Evolutionary conservation across 2,113 vertebrate genomes (phyloP).

Genomic region (Rhadina sibilatrix): DNA sequence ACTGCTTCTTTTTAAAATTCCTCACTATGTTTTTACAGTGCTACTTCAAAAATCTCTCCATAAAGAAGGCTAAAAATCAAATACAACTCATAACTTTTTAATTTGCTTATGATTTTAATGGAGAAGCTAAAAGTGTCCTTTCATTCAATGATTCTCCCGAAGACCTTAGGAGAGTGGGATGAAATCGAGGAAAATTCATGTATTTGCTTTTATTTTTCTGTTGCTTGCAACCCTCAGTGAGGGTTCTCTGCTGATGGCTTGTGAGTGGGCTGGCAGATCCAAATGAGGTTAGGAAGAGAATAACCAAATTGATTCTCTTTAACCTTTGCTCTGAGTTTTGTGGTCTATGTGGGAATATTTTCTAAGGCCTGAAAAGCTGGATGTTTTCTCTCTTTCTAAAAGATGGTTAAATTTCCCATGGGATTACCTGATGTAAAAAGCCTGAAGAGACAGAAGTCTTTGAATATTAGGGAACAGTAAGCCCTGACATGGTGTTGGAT

Average conservation of each 20-base stretch:
- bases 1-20: neutral
- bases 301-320: neutral
- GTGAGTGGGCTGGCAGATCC: neutral
- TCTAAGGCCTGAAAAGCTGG: neutral
- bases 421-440: neutral
- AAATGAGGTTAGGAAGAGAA: neutral
- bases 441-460: neutral
- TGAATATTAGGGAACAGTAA: neutral
- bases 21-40: neutral
- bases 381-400: neutral
- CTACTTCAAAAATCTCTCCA: neutral
- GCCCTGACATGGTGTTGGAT: neutral
- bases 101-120: neutral
- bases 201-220: neutral
- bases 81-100: neutral
- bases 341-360: neutral
- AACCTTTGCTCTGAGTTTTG: neutral
- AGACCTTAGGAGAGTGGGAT: neutral
- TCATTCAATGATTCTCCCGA: neutral
- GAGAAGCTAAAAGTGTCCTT: neutral
- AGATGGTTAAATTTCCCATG: neutral
- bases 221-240: neutral
- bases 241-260: neutral
- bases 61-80: neutral
- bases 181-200: accelerated